Conservation (phyloP, 1,140 invertebrate genomes). For the fruit fly (Drosophila melanogaster) region Release_6_plus_ISO1_MT NT_033777.3:23609501-23610000, state of each 20-base stretch:
- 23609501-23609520: constrained; percentile 57
- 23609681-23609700: constrained; percentile 57
- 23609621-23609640: constrained; percentile 1
- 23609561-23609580: constrained; percentile 43
- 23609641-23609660: background rate
- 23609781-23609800: constrained; percentile 63
- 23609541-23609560: constrained; percentile 62
- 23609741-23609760: constrained; percentile 49
- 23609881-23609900: constrained; percentile 7
- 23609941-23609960: constrained; percentile 32
- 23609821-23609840: constrained; percentile 55
- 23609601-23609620: constrained; percentile 79
- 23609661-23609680: background rate
- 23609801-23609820: constrained; percentile 62
- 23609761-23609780: constrained; percentile 22
- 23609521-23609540: constrained; percentile 44
- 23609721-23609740: constrained; percentile 35
- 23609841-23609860: constrained; percentile 24
- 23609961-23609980: constrained; percentile 30
- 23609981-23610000: constrained; percentile 55
- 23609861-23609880: constrained; percentile 19
- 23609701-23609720: constrained; percentile 32
- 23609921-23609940: constrained; percentile 81
- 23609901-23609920: constrained; percentile 54
- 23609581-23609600: constrained; percentile 33